Evolutionary conservation across 1,140 invertebrate genomes (phyloP).

Genomic region (Coelopa frigida): DNA sequence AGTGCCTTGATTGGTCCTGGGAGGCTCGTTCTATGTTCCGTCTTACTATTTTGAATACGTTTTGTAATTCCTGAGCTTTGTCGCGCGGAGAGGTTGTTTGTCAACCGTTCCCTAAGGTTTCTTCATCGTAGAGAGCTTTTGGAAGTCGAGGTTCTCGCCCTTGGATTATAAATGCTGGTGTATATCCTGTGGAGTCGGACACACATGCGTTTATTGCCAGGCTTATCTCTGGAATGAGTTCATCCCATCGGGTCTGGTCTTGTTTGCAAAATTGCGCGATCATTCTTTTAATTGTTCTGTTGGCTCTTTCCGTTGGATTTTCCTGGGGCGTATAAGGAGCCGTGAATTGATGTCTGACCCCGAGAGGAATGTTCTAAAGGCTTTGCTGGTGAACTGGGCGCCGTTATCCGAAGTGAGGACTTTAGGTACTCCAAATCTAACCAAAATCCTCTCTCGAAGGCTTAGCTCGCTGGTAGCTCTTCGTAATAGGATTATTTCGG

Average conservation of each 20-base stretch:
- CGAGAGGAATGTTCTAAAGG: neutral
- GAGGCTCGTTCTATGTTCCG: neutral
- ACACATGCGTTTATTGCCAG: slow-evolving; percentile 4
- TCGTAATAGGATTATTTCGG: neutral
- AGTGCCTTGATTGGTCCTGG: neutral
- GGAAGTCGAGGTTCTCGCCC: slow-evolving; percentile 8
- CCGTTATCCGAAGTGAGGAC: slow-evolving; percentile 1
- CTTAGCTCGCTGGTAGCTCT: neutral
- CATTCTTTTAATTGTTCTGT: neutral
- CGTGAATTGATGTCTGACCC: neutral
- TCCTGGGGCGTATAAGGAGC: slow-evolving; percentile 5
- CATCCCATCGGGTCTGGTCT: too few species aligned
- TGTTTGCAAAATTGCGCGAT: neutral
- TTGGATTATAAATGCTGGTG: slow-evolving; percentile 1
- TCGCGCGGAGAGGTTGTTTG: neutral
- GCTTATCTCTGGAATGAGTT: slow-evolving; percentile 2
- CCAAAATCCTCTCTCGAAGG: neutral
- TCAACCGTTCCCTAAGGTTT: neutral
- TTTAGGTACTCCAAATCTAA: neutral
- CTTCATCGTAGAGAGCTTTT: slow-evolving; percentile 1
- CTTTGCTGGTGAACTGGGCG: neutral
- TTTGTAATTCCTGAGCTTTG: neutral
- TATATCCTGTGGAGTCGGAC: slow-evolving; percentile 5
- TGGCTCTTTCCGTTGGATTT: slow-evolving; percentile 1
- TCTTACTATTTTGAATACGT: slow-evolving; percentile 2